These are phyloP conservation scores for Calliphora vicina DNA, from an alignment of 1,140 invertebrate genomes.

Conservation along the genomic window DNA sequence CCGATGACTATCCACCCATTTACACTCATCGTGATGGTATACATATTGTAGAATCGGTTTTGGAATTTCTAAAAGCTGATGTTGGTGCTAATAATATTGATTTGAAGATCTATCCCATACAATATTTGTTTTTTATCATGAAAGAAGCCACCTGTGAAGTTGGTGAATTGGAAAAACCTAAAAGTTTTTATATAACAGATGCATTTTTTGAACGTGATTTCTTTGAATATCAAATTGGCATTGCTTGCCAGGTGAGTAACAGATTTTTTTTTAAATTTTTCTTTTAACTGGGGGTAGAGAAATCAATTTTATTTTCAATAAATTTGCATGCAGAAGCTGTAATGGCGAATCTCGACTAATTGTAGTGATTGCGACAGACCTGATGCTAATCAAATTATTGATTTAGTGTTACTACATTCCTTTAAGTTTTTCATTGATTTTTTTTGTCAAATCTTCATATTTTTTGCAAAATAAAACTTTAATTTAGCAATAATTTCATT, in stretches of 20 bases:
- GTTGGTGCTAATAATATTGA: background rate
- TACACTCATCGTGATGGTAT: slow-evolving; percentile 47
- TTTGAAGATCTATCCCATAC: slow-evolving; percentile 49
- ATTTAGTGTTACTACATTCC: no score
- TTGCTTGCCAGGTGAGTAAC: slow-evolving; percentile 49
- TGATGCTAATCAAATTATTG: no score
- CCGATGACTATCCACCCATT: slow-evolving; percentile 41
- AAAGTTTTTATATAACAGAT: slow-evolving; percentile 44
- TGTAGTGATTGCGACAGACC: no score
- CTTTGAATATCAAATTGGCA: slow-evolving; percentile 48
- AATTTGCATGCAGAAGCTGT: no score
- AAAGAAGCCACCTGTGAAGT: slow-evolving; percentile 47
- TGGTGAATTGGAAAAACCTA: slow-evolving; percentile 37
- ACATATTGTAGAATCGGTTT: slow-evolving; percentile 48
- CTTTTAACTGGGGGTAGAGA: background rate
- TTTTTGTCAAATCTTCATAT: no score
- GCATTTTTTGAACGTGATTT: slow-evolving; percentile 45
- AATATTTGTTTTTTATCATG: slow-evolving; percentile 49
- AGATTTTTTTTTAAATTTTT: background rate
- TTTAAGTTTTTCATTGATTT: no score
- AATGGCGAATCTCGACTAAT: no score
- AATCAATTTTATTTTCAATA: background rate
- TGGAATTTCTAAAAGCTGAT: slow-evolving; percentile 45
- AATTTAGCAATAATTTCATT: no score
- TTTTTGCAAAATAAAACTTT: no score